Conservation (phyloP, 2,888 invertebrate species). For the Miltochrista miniata region DNA sequence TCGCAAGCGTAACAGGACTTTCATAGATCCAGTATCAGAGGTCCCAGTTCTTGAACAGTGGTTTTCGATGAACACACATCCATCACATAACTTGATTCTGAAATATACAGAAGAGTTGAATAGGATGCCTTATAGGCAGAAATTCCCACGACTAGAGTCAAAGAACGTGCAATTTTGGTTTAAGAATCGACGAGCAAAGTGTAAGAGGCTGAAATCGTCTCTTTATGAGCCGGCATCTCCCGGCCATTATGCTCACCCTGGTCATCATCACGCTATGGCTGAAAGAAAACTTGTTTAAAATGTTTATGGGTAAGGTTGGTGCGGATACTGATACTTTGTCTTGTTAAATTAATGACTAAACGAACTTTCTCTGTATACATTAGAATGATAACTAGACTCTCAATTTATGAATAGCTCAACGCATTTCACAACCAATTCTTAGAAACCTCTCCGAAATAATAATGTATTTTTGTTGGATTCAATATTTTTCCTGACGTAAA, state of each 20-base stretch:
- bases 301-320: constrained; percentile 22
- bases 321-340: constrained; percentile 60
- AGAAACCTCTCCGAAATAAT: no score
- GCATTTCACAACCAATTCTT: no score
- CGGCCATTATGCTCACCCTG: constrained; percentile 84
- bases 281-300: constrained; percentile 76
- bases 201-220: constrained; percentile 97
- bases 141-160: constrained; percentile 98
- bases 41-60: constrained; percentile 97
- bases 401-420: no score
- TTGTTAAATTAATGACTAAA: no score
- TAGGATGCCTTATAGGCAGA: constrained; percentile 98
- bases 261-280: constrained; percentile 79
- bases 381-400: no score
- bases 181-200: constrained; percentile 99
- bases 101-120: constrained; percentile 99
- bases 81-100: constrained; percentile 98
- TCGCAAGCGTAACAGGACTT: constrained; percentile 97
- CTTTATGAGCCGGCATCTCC: constrained; percentile 90
- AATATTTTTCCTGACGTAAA: no score
- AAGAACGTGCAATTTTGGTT: constrained; percentile 99
- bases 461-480: no score
- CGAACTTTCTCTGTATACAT: no score
- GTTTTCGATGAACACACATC: constrained; percentile 99
- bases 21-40: constrained; percentile 99